phyloP scores from a whole-genome alignment of 2,888 invertebrate genomes.

The Sepiola atlantica region DNA sequence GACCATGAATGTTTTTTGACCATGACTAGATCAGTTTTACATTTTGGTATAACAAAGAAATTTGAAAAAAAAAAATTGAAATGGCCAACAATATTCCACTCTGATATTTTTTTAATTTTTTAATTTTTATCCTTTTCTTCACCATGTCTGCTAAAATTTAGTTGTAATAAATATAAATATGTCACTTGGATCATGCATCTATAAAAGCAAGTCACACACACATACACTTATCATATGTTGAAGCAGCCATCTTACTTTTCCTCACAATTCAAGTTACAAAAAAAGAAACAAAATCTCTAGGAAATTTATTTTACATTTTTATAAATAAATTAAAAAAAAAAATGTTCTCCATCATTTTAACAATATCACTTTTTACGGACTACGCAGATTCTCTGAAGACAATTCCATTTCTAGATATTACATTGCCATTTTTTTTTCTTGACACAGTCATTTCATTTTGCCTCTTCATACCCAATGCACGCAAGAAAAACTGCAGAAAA shows the following conservation, averaged over 20 bases:
- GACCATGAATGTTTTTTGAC: not conserved
- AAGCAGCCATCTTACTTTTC: not conserved
- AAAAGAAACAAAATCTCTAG: not conserved
- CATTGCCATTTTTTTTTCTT: not conserved
- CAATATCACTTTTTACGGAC: not conserved
- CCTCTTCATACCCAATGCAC: not conserved
- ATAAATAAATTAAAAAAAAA: not conserved
- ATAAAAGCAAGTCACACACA: not conserved
- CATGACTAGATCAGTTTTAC: constrained; percentile 32
- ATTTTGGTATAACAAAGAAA: not conserved
- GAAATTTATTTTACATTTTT: not conserved
- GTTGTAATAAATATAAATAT: not conserved
- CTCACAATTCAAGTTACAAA: not conserved
- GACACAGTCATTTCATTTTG: not conserved
- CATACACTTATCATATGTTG: not conserved
- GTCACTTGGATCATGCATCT: not conserved
- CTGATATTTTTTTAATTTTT: no score
- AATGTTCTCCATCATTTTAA: not conserved
- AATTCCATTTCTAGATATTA: not conserved
- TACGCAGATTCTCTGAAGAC: not conserved
- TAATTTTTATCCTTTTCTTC: not conserved
- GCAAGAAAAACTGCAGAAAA: not conserved
- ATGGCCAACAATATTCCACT: not conserved
- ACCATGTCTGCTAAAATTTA: not conserved
- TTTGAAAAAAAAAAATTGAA: not conserved